Evolutionary conservation across 2,797 vertebrate species (phyloP), one percentile per base, ranked within the genome.

Genomic region (Pangasius mekongensis): DNA sequence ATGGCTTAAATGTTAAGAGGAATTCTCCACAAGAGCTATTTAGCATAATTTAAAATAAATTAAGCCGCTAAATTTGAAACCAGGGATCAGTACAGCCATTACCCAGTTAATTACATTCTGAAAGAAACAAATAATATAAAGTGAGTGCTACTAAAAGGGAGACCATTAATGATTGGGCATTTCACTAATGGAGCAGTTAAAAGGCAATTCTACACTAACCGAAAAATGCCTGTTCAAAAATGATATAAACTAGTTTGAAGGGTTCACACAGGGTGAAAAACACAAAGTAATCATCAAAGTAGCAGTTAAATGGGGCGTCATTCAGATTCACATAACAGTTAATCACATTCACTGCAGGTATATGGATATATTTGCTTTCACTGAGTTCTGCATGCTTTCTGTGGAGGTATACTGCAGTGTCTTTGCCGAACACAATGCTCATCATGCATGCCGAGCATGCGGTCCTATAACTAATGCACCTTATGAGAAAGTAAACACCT

Each of bases 361-460:
- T 88, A 91, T 30, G 86, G 92, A 92, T 43, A 52, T 87, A 84
- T 56, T 90, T 56, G 76, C 39, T 71, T 39, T 83, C 83, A 92
- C 77, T 80, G 86, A 88, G 67, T 88, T 80, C 49, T 94, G 94
- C 96, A 94, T 94, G 93, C 93, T 94, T 93, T 83, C 49, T 80
- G 49, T 80, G 39, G 71, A 86, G 78, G 89, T 80, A 88, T 86
- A 89, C 93, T 89, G 91, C 92, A 91, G 92, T 86, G 85, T 91
- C 92, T 92, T 90, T 88, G 85, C 71, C 89, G 86, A 93, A 92
- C 95, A 95, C 92, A 93, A 94, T 95, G 95, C 95, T 94, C 91
- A 91, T 94, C 94, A 95, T 95, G 94, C 96, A 96, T 93, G 94
- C 90, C 92, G 91, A 93, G 89, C 96, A 96, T 96, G 96, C 95